A percentile compares a stretch with the other conserved stretches of the same genome.
phyloP scores from a whole-genome alignment of 2,888 invertebrate species.

The Helicoverpa assulta region DNA sequence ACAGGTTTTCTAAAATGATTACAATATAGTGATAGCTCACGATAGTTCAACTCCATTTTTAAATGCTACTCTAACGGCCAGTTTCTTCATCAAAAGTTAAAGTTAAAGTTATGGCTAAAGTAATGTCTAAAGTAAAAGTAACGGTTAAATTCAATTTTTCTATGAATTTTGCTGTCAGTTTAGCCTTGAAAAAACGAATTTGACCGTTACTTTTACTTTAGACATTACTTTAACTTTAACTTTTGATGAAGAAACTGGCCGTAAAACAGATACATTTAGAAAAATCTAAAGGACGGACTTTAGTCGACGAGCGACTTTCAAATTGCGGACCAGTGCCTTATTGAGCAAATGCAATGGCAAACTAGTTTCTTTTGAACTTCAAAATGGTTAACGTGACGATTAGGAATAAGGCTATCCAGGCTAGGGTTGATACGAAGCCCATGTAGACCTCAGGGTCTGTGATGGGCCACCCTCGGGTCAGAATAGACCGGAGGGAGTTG shows the following conservation, averaged over 20 bases:
- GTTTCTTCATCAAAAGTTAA: no score
- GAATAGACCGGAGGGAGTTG: slow-evolving; percentile 96
- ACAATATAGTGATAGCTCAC: slow-evolving; percentile 45
- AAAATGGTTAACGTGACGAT: slow-evolving; percentile 94
- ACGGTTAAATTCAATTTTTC: no score
- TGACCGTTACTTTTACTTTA: no score
- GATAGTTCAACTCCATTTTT: slow-evolving; percentile 48
- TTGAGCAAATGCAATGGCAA: slow-evolving; percentile 59
- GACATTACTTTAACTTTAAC: no score
- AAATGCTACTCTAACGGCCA: slow-evolving; percentile 54
- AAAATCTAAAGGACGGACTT: slow-evolving; percentile 47
- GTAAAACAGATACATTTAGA: slow-evolving; percentile 46
- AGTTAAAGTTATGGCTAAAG: no score
- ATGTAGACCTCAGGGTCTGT: slow-evolving; percentile 95
- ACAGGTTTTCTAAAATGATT: slow-evolving; percentile 7
- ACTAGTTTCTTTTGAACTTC: slow-evolving; percentile 94
- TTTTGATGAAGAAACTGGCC: no score
- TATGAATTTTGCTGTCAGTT: no score
- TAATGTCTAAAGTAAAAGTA: no score
- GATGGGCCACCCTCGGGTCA: slow-evolving; percentile 96
- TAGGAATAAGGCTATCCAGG: slow-evolving; percentile 96
- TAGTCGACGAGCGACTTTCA: slow-evolving; percentile 38
- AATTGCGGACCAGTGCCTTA: slow-evolving; percentile 50
- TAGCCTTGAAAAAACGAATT: no score
- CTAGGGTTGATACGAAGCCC: slow-evolving; percentile 95